Evolutionary conservation across 2,888 invertebrate species (phyloP).

Genomic region (Plagiodera versicolora): DNA sequence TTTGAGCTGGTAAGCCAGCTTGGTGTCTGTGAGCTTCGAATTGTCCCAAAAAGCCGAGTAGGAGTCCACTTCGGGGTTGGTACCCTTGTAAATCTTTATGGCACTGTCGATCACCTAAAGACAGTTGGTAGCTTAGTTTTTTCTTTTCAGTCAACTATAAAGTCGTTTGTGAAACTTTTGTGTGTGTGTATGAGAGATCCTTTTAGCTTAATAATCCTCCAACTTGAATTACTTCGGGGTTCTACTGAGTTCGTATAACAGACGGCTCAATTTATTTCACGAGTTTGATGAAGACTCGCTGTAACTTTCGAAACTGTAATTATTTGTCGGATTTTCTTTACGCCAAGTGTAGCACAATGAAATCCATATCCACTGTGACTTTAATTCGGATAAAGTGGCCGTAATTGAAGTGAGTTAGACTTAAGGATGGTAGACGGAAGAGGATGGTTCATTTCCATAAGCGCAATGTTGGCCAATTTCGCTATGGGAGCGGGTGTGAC

Average conservation of each 20-base stretch:
- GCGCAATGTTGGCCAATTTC: background rate
- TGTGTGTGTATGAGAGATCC: slow-evolving; percentile 12
- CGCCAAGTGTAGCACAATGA: background rate
- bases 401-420: no score
- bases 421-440: no score
- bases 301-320: slow-evolving; percentile 18
- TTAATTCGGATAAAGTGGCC: no score
- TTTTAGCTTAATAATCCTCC: slow-evolving; percentile 21
- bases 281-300: slow-evolving; percentile 18
- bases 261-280: slow-evolving; percentile 20
- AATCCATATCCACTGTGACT: background rate
- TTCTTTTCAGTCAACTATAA: no score
- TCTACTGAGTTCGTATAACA: slow-evolving; percentile 28
- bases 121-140: background rate
- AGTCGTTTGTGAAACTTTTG: no score
- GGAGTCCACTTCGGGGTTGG: slow-evolving; percentile 90
- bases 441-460: no score
- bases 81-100: slow-evolving; percentile 85
- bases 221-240: slow-evolving; percentile 31
- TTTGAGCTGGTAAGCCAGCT: slow-evolving; percentile 76
- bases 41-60: slow-evolving; percentile 99
- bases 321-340: slow-evolving; percentile 9
- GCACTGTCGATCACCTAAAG: slow-evolving; percentile 70
- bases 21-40: slow-evolving; percentile 83
- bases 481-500: background rate